Evolutionary conservation across 2,888 invertebrate species (phyloP).

Genomic region (Tetranychus piercei): DNA sequence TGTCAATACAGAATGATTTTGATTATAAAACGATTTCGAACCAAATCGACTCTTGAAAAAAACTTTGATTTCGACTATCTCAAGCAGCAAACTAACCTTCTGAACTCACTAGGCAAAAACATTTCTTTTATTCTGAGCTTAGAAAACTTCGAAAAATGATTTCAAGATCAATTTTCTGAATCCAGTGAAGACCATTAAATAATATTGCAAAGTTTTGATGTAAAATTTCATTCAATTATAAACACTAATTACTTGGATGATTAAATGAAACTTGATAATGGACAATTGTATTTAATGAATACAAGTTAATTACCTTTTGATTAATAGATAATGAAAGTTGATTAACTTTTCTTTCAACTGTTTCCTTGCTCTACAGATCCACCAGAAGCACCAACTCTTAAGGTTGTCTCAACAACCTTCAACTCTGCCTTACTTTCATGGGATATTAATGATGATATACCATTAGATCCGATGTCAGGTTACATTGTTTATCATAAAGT

Average conservation of each 20-base stretch:
- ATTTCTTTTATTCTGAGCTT: too few species aligned
- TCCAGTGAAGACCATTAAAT: too few species aligned
- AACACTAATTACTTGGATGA: neutral
- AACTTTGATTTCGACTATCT: too few species aligned
- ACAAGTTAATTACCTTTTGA: neutral
- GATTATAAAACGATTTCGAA: too few species aligned
- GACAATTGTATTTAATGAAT: neutral
- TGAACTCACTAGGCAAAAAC: too few species aligned
- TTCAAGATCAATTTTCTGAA: too few species aligned
- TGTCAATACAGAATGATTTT: too few species aligned
- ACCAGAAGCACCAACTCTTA: constrained; percentile 5
- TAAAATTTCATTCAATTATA: too few species aligned
- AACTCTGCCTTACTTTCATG: neutral
- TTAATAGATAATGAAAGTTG: neutral
- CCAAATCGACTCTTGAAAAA: too few species aligned
- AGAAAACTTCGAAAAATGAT: too few species aligned
- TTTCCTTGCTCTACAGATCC: constrained; percentile 5
- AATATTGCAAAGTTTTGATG: too few species aligned
- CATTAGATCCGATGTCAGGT: constrained; percentile 7
- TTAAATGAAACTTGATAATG: neutral
- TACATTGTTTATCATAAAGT: constrained; percentile 1
- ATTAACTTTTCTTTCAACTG: constrained; percentile 8
- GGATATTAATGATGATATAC: constrained; percentile 6
- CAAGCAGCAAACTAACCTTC: too few species aligned
- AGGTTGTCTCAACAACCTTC: neutral